A percentile compares a stretch with the other conserved stretches of the same genome.
These are phyloP conservation scores for Abrostola tripartita DNA, from an alignment of 2,888 invertebrate genomes.

Conservation along the genomic window DNA sequence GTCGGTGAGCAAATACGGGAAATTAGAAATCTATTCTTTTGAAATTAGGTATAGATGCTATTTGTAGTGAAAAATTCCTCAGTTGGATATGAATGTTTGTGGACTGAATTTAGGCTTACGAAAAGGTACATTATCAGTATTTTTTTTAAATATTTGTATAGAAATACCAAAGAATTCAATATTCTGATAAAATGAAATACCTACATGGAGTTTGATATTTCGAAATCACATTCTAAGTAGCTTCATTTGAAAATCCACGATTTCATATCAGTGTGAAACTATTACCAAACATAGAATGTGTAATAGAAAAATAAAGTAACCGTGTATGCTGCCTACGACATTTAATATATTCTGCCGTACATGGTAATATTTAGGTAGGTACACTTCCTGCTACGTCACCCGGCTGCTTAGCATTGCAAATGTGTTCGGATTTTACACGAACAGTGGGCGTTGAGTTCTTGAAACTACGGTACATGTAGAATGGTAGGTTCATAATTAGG, in stretches of 20 bases:
- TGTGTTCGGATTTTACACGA: conserved; percentile 79
- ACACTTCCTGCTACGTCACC: conserved; percentile 81
- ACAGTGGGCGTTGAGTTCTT: conserved; percentile 68
- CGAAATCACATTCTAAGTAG: background rate
- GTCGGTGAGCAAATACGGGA: too few relatives aligned
- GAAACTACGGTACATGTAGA: conserved; percentile 19
- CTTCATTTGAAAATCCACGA: background rate
- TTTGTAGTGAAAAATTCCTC: too few relatives aligned
- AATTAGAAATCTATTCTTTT: too few relatives aligned
- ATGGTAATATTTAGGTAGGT: conserved; percentile 60
- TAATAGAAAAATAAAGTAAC: conserved; percentile 22
- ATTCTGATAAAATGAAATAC: too few relatives aligned
- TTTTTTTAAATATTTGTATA: too few relatives aligned
- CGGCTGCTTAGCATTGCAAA: conserved; percentile 70
- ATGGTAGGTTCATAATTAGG: conserved; percentile 35
- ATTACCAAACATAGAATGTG: conserved; percentile 8
- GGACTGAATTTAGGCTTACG: too few relatives aligned
- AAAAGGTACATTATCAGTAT: too few relatives aligned
- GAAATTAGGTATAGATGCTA: too few relatives aligned
- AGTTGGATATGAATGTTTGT: too few relatives aligned
- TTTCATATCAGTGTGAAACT: background rate
- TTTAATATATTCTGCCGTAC: conserved; percentile 55
- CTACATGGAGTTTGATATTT: background rate
- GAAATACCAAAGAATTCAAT: too few relatives aligned
- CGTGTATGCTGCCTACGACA: conserved; percentile 30